Evolutionary conservation across 2,888 invertebrate genomes (phyloP), one percentile per base, ranked within the genome.

Genomic region (Abrostola triplasia): DNA sequence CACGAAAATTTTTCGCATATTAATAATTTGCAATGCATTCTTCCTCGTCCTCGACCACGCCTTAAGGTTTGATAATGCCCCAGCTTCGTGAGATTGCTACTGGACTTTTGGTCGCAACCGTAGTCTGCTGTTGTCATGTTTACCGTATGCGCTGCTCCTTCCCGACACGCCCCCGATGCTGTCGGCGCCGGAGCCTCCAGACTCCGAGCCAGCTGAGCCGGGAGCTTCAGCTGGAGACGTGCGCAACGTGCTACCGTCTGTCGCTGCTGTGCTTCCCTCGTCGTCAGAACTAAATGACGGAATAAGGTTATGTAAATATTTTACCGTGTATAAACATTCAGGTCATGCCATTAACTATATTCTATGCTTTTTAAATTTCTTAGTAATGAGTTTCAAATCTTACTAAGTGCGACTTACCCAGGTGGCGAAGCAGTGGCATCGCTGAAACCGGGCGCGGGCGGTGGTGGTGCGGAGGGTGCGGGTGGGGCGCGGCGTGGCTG

Each of bases 111-210:
- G 24, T 4, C 24, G 24, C 1, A 4, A 24, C 24, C 24, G 24
- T 24, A 24, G 24, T 24, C n/a, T 24, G 24, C 24, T 24, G 24
- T 24, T 24, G 24, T 24, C 24, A 24, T 24, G 4, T 24, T 84
- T 72, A 81, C 98, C 98, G 87, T 98, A 98, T 1, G 98, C 97
- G 80, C 98, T 98, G 92, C 98, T 98, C 47, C 98, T 95, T 6
- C 98, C 98, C n/a, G 98, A 98, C 9, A 97, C 98, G n/a, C 98
- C 98, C 35, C 97, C 97, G 81, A 98, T 98, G 84, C 98, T 98
- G 86, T 98, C 98, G 36, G 98, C 98, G 37, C 97, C 98, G 84
- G 98, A 98, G 64, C 98, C 98, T 40, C 98, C 98, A 90, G 98
- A 98, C 87, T 98, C 98, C 10, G 97, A 98, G 59, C 97, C 98